Percentiles rank a stretch among this genome's conserved stretches.
phyloP scores from a whole-genome alignment of 2,797 vertebrate species.

The Falco cherrug region DNA sequence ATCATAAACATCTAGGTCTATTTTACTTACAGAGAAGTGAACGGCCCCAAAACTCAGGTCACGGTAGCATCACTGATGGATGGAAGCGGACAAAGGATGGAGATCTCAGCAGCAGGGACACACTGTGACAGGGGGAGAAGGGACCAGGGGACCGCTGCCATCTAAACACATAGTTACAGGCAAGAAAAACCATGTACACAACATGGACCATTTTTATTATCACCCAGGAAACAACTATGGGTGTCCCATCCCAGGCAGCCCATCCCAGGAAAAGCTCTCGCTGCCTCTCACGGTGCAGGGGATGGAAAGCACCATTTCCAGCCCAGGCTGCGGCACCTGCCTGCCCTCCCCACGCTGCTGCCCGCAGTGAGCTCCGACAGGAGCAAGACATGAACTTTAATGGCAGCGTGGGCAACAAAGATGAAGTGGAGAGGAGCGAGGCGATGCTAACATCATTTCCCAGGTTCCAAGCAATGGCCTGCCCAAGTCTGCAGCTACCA shows the following conservation, averaged over 20 bases:
- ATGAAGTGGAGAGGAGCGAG: neutral
- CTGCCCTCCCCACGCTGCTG: fast-evolving
- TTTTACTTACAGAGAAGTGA: neutral
- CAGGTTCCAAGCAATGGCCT: neutral
- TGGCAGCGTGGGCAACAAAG: fast-evolving
- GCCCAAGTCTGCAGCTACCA: neutral
- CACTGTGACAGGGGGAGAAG: neutral
- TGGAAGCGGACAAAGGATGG: neutral
- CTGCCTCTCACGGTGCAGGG: fast-evolving
- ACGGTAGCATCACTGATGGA: neutral
- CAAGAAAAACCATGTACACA: too few relatives aligned
- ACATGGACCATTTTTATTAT: fast-evolving
- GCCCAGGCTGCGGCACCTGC: neutral
- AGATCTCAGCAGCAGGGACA: neutral
- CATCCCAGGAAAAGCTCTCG: neutral
- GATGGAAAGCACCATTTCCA: neutral
- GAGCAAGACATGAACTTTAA: neutral
- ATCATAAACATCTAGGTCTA: neutral
- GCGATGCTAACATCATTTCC: neutral
- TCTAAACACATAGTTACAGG: too few relatives aligned
- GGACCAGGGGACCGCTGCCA: too few relatives aligned
- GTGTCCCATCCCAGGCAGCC: neutral
- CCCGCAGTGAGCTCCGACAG: fast-evolving
- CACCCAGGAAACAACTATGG: fast-evolving
- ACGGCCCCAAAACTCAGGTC: neutral